These are phyloP conservation scores for Ectemnius continuus DNA, from an alignment of 2,888 invertebrate species.

Conservation along the genomic window DNA sequence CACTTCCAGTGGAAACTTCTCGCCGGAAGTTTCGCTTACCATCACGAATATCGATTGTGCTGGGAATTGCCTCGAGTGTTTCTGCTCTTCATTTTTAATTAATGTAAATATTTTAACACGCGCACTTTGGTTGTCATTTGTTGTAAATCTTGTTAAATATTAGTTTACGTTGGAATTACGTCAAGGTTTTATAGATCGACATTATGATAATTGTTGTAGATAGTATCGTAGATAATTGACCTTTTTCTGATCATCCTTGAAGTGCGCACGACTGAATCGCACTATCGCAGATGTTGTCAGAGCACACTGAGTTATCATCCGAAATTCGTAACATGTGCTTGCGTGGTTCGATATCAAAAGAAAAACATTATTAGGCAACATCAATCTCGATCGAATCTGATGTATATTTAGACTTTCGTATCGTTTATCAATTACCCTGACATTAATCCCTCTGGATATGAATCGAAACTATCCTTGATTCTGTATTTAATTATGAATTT, in stretches of 20 bases:
- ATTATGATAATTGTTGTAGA: too few relatives aligned
- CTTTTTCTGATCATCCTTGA: too few relatives aligned
- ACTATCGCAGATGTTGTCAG: constrained; percentile 9
- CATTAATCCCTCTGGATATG: too few relatives aligned
- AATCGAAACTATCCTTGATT: too few relatives aligned
- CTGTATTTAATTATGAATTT: too few relatives aligned
- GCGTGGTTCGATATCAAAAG: constrained; percentile 11
- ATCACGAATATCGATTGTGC: constrained; percentile 4
- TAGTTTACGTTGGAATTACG: too few relatives aligned
- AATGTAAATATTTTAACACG: background rate
- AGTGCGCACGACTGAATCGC: too few relatives aligned
- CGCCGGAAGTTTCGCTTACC: background rate
- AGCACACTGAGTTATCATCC: background rate
- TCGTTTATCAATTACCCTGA: too few relatives aligned
- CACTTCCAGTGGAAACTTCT: background rate
- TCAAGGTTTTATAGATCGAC: too few relatives aligned
- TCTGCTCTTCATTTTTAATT: background rate
- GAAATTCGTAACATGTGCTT: background rate
- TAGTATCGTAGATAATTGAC: too few relatives aligned
- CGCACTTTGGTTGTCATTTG: background rate
- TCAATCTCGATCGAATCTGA: background rate
- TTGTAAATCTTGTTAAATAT: too few relatives aligned
- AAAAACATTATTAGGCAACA: constrained; percentile 10
- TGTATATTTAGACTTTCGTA: too few relatives aligned
- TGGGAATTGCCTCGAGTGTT: background rate